A percentile compares a stretch with the other conserved stretches of the same genome.
These are phyloP conservation scores for Paracentrotus lividus DNA, from an alignment of 53 echinoderm and acorn worm species.

Conservation along the genomic window DNA sequence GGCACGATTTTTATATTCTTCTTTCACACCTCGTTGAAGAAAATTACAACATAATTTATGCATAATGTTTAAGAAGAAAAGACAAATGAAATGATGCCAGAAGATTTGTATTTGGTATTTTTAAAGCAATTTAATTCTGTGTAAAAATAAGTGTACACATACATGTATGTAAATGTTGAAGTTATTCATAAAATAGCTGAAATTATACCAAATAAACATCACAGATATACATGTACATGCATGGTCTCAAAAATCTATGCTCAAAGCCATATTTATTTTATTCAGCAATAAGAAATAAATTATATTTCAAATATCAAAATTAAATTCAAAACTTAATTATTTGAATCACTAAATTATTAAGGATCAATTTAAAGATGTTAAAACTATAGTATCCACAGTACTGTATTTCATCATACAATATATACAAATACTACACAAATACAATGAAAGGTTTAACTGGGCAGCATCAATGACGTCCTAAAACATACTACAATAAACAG, in stretches of 20 bases:
- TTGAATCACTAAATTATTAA: neutral
- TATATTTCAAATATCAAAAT: neutral
- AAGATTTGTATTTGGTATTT: neutral
- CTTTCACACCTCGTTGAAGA: too few species aligned
- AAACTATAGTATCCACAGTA: neutral
- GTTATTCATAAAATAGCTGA: neutral
- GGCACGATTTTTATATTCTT: neutral
- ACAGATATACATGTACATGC: neutral
- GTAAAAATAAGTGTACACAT: too few species aligned
- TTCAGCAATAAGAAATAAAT: neutral
- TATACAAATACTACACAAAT: neutral
- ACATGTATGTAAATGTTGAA: too few species aligned
- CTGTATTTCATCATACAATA: neutral
- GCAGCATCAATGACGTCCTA: too few species aligned
- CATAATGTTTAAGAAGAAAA: too few species aligned
- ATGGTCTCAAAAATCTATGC: neutral
- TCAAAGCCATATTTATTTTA: neutral
- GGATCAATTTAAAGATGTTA: neutral
- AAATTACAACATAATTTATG: too few species aligned
- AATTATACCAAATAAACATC: neutral
- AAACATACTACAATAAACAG: neutral
- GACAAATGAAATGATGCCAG: neutral
- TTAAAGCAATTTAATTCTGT: conserved; percentile 1
- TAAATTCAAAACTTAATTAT: neutral
- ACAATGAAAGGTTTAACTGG: too few species aligned